Evolutionary conservation across 2,113 vertebrate species (phyloP).

Genomic region (Pholis gunnellus): DNA sequence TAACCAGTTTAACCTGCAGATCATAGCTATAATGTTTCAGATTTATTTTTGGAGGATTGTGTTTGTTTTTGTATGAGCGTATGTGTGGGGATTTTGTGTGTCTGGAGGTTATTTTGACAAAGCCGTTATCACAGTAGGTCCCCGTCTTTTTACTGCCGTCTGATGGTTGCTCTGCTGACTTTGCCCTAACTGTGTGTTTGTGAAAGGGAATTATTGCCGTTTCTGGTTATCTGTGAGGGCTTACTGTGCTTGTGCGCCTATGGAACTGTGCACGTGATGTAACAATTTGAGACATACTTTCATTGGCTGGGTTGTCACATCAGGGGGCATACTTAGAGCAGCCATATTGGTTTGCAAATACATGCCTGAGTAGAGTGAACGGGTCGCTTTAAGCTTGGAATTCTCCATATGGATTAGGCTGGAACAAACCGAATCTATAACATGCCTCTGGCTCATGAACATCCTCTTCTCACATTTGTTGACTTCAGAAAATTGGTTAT

Average conservation of each 20-base stretch:
- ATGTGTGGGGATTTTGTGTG: conserved; percentile 15
- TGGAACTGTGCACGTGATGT: conserved; percentile 29
- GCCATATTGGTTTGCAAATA: conserved; percentile 43
- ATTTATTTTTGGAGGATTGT: conserved; percentile 5
- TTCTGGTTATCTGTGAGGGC: conserved; percentile 12
- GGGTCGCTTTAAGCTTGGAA: conserved; percentile 17
- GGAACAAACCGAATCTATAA: conserved; percentile 19
- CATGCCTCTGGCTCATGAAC: conserved; percentile 35
- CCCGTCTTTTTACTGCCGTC: conserved; percentile 24
- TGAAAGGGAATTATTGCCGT: conserved; percentile 16
- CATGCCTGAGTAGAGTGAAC: conserved; percentile 6
- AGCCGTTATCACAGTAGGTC: conserved; percentile 29
- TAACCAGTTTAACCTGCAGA: conserved; percentile 35
- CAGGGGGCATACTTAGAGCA: conserved; percentile 24
- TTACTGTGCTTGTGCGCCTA: background rate
- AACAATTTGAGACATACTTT: conserved; percentile 12
- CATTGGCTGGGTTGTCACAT: conserved; percentile 29
- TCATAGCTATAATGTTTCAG: background rate
- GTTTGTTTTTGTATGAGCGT: conserved; percentile 7
- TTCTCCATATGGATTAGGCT: conserved; percentile 37
- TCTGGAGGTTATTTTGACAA: conserved; percentile 35
- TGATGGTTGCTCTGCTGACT: conserved; percentile 23
- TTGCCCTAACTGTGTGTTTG: conserved; percentile 6
- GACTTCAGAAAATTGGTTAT: conserved; percentile 17
- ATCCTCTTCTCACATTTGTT: conserved; percentile 23